phyloP scores from a whole-genome alignment of 2,888 invertebrate species.

The Euphydryas editha region DNA sequence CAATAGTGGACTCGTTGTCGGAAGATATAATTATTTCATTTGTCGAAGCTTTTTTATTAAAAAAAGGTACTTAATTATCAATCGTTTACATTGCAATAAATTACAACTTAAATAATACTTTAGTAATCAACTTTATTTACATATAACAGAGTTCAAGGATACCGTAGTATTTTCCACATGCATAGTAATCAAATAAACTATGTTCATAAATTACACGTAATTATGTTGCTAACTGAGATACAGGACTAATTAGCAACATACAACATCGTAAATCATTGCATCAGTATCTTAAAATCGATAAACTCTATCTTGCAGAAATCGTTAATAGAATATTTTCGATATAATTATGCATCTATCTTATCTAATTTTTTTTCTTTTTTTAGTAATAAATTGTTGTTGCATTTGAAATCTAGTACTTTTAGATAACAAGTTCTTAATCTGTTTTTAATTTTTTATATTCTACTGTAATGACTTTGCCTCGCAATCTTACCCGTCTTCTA shows the following conservation, averaged over 20 bases:
- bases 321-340: constrained; percentile 5
- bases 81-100: neutral
- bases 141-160: constrained; percentile 22
- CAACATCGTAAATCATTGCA: constrained; percentile 23
- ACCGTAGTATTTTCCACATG: constrained; percentile 13
- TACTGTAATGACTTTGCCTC: no score
- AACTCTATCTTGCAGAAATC: constrained; percentile 12
- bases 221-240: constrained; percentile 11
- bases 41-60: no score
- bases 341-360: neutral
- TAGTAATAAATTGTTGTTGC: neutral
- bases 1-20: no score
- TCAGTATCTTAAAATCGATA: constrained; percentile 13
- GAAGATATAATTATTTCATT: no score
- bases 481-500: no score
- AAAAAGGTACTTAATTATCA: neutral
- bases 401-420: neutral
- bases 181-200: constrained; percentile 28
- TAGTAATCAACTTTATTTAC: neutral
- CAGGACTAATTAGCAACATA: constrained; percentile 17
- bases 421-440: no score
- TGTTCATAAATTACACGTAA: constrained; percentile 22
- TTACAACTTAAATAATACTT: neutral
- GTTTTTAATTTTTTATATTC: no score
- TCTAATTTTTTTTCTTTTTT: neutral